Conservation (phyloP, 2,888 invertebrate species). For the Acanthosepion esculentum region DNA sequence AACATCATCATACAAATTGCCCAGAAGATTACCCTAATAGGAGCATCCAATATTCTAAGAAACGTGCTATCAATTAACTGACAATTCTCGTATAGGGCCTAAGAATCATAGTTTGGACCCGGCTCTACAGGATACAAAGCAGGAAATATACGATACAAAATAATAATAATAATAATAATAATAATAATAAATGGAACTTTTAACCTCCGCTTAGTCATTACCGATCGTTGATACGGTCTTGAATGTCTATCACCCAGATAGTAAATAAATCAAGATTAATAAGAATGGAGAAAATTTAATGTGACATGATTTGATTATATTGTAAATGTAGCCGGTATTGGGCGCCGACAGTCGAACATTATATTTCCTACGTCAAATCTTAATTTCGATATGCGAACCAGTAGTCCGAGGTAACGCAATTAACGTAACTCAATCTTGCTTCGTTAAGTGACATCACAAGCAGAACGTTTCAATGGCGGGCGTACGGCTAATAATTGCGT, state of each 20-base stretch:
- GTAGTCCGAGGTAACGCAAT: neutral
- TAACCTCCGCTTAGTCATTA: neutral
- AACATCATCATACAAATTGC: too few species aligned
- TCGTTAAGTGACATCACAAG: neutral
- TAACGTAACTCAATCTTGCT: neutral
- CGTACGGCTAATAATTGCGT: neutral
- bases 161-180: too few species aligned
- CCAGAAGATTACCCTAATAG: too few species aligned
- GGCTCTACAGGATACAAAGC: too few species aligned
- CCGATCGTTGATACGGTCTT: neutral
- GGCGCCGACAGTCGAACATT: neutral
- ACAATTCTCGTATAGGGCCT: too few species aligned
- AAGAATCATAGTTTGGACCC: too few species aligned
- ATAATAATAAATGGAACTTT: neutral
- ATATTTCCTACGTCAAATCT: neutral
- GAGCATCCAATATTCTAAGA: too few species aligned
- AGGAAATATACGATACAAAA: too few species aligned
- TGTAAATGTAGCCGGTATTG: slow-evolving; percentile 4
- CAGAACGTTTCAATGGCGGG: neutral
- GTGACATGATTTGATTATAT: slow-evolving; percentile 33
- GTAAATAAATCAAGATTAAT: slow-evolving; percentile 33
- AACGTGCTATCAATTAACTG: too few species aligned
- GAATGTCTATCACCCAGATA: neutral
- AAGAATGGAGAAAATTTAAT: neutral
- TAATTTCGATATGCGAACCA: neutral